Conservation (phyloP, 2,797 vertebrate species). For the Crenichthys baileyi region DNA sequence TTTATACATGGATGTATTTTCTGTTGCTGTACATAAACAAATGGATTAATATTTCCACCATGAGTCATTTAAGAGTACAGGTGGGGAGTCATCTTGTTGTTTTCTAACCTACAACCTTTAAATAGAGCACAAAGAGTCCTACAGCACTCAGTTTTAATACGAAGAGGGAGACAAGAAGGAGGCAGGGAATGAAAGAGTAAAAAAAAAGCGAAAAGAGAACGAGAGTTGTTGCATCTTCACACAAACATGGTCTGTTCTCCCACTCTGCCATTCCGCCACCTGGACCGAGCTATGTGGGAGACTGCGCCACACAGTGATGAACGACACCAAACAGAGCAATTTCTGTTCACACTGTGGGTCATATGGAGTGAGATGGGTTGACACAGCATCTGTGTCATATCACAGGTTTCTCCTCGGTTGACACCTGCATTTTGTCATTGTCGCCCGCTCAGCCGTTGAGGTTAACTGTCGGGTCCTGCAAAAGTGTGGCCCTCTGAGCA, state of each 20-base stretch:
- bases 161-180: conserved; percentile 26
- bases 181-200: conserved; percentile 37
- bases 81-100: conserved; percentile 72
- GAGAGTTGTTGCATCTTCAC: conserved; percentile 82
- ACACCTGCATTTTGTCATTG: conserved; percentile 80
- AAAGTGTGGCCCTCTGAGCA: conserved; percentile 71
- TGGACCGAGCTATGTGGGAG: conserved; percentile 77
- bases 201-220: conserved; percentile 56
- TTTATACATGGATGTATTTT: conserved; percentile 12
- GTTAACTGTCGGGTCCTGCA: conserved; percentile 72
- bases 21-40: conserved; percentile 41
- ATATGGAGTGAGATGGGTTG: conserved; percentile 62
- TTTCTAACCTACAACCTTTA: conserved; percentile 78
- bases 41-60: conserved; percentile 56
- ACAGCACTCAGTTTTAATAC: conserved; percentile 66
- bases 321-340: conserved; percentile 73
- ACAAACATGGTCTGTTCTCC: conserved; percentile 82
- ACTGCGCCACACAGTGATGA: conserved; percentile 69
- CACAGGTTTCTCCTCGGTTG: conserved; percentile 65
- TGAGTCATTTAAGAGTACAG: conserved; percentile 72
- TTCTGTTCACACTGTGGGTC: conserved; percentile 74
- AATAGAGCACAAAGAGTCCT: conserved; percentile 75
- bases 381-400: conserved; percentile 76
- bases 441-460: conserved; percentile 67
- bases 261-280: conserved; percentile 81